Evolutionary conservation across 1,140 invertebrate species (phyloP).

Genomic region (Ylistrum balloti): DNA sequence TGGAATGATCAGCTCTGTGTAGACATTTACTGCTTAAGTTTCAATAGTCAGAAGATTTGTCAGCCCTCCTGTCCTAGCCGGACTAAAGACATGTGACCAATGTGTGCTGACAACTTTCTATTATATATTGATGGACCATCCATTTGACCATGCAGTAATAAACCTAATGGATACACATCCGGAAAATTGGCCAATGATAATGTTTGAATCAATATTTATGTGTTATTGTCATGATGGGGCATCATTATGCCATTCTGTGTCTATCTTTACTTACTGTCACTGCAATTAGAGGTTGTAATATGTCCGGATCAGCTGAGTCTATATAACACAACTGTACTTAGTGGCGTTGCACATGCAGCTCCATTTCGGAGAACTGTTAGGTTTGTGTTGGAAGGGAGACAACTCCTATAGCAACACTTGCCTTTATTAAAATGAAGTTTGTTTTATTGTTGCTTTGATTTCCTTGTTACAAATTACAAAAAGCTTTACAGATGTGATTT

Average conservation of each 20-base stretch:
- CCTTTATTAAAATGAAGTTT: too few species aligned
- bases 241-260: background rate
- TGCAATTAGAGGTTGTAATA: background rate
- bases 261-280: conserved; percentile 17
- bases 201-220: conserved; percentile 35
- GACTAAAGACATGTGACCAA: background rate
- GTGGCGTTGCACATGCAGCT: background rate
- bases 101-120: background rate
- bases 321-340: background rate
- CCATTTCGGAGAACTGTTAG: background rate
- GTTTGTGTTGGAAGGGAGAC: background rate
- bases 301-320: too few species aligned
- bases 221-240: background rate
- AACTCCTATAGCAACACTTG: background rate
- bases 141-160: conserved; percentile 16
- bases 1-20: background rate
- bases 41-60: background rate
- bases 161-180: conserved; percentile 38
- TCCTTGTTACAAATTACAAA: too few species aligned
- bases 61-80: background rate
- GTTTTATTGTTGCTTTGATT: too few species aligned
- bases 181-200: conserved; percentile 9
- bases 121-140: background rate
- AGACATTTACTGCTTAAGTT: conserved; percentile 7
- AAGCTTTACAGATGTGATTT: too few species aligned